These are phyloP conservation scores for Coenobita brevimanus DNA, from an alignment of 1,140 invertebrate species.

Conservation along the genomic window DNA sequence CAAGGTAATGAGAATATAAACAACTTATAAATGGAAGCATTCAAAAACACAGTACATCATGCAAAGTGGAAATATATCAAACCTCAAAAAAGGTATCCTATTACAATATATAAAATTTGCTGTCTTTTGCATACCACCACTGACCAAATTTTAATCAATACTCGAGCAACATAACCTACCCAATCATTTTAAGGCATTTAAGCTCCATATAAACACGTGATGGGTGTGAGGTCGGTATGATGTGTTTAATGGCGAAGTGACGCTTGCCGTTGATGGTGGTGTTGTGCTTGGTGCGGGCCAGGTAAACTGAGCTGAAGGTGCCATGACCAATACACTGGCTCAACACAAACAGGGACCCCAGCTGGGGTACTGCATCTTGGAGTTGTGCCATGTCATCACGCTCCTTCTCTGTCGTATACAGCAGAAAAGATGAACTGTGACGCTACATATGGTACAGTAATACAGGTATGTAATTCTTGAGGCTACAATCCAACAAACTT, in stretches of 20 bases:
- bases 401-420: slow-evolving; percentile 25
- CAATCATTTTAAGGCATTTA: slow-evolving; percentile 56
- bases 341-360: slow-evolving; percentile 56
- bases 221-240: slow-evolving; percentile 62
- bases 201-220: slow-evolving; percentile 61
- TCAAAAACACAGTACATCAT: too few species aligned
- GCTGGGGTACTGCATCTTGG: slow-evolving; percentile 56
- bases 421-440: background rate
- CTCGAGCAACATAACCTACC: slow-evolving; percentile 28
- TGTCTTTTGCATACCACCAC: too few species aligned
- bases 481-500: too few species aligned
- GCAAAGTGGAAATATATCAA: too few species aligned
- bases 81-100: too few species aligned
- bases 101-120: background rate
- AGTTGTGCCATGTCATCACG: slow-evolving; percentile 51
- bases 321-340: slow-evolving; percentile 61
- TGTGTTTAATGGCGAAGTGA: slow-evolving; percentile 61
- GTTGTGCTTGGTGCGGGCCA: slow-evolving; percentile 46
- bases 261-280: slow-evolving; percentile 15
- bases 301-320: slow-evolving; percentile 63
- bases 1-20: too few species aligned
- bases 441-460: too few species aligned
- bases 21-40: too few species aligned
- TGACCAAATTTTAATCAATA: too few species aligned
- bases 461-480: too few species aligned